phyloP scores from a whole-genome alignment of 2,888 invertebrate genomes.

The Zhuqinia jingwanae region DNA sequence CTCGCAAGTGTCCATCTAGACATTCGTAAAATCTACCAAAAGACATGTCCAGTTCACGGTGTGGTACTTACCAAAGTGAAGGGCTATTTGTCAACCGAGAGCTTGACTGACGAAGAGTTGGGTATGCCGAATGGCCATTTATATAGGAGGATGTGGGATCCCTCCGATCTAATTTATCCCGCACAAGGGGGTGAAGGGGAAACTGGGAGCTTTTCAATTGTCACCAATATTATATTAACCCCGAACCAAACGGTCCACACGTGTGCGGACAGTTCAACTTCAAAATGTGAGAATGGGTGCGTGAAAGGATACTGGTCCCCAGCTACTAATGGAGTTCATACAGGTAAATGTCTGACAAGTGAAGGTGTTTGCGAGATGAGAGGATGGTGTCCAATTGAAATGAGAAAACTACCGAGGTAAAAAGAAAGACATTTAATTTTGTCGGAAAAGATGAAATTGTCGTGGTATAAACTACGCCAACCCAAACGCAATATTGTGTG shows the following conservation, averaged over 20 bases:
- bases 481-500: too few species aligned
- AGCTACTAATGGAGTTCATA: constrained; percentile 81
- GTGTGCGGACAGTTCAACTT: too few species aligned
- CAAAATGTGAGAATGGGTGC: too few species aligned
- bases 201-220: constrained; percentile 81
- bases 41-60: constrained; percentile 54
- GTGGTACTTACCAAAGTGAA: constrained; percentile 82
- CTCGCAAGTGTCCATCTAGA: constrained; percentile 60
- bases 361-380: constrained; percentile 80
- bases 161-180: constrained; percentile 80
- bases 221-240: constrained; percentile 82
- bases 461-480: too few species aligned
- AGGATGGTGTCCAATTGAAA: constrained; percentile 82
- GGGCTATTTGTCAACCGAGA: constrained; percentile 81
- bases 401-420: constrained; percentile 45
- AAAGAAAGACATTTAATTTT: too few species aligned
- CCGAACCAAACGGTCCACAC: constrained; percentile 81
- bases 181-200: constrained; percentile 81
- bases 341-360: constrained; percentile 81
- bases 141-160: constrained; percentile 79
- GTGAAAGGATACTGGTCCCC: constrained; percentile 13
- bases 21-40: constrained; percentile 67
- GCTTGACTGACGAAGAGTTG: constrained; percentile 73
- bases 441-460: too few species aligned
- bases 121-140: constrained; percentile 60